Base-by-base conservation (phyloP, 2,888 invertebrate genomes). In the Allolobophora icterica region DNA sequence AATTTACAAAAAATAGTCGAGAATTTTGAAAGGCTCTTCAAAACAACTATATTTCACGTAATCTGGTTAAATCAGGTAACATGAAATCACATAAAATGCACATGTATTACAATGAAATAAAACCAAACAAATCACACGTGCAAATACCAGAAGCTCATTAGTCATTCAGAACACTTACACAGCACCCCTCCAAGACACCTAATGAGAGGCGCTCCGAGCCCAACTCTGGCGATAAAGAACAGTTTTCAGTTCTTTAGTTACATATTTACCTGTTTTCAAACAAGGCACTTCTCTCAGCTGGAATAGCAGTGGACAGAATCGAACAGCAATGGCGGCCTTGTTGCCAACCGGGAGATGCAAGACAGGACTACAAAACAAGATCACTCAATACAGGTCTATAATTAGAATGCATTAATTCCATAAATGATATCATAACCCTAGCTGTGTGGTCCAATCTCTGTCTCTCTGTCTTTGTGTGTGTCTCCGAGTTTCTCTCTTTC, bases 291-390 rank as follows among this genome's bases (percentile, higher is more conserved):
- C n/a, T 35, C 93, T 71, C 33, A 97, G 95, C 93, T 97, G 95
- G 95, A 97, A 98, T 92, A 97, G 95, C 11, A 97, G 94, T 2
- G 98, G 98, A 93, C 97, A 97, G 96, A 97, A 98, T 93, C 97
- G 96, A 0, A 97, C 97, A 71, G 97, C 98, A 92, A 98, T 97
- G 1, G 99, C 97, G 87, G 97, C 97, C 95, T 98, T 97, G 93
- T 97, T 97, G 35, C 97, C 96, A 91, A 97, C 97, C 1, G 98
- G 98, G 71, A 98, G 94, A 87, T 98, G 96, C 93, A 97, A 96
- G 0, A 97, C 96, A 0, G 98, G 98, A 89, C 98, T 98, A 95
- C 38, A 95, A 95, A 92, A 93, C 35, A 33, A 40, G 52, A 71
- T n/a, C 30, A n/a, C n/a, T n/a, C n/a, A 71, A 1, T 71, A 30